Evolutionary conservation across 2,888 invertebrate genomes (phyloP), one percentile per base, ranked within the genome.

Genomic region (Hetaerina titia): DNA sequence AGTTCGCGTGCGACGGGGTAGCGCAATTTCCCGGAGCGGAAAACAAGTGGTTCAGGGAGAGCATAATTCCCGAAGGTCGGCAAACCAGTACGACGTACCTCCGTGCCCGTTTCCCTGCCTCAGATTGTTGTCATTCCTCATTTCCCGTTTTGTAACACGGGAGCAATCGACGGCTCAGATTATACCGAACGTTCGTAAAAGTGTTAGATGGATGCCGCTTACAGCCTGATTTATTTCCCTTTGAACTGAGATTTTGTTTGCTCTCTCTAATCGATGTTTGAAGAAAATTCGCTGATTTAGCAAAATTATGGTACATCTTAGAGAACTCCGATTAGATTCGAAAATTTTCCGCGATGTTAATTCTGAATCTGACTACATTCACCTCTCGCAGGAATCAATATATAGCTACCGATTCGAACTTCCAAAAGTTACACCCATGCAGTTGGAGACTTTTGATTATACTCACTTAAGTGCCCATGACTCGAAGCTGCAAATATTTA

Each of bases 41-140:
- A 81, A 81, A 81, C 81, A 81, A 81, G 81, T 81, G 81, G 81
- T 81, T 81, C 81, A 22, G 31, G 81, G 22, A 25, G 81, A 9
- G 81, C 81, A 31, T 81, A 25, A 81, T 81, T 25, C 15, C 81
- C 81, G 81, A 81, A 81, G 81, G 81, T 81, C 81, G 81, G 81
- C 81, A 81, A 31, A 81, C 31, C 15, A 4, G 25, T 13, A 22
- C 81, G 31, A 22, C 81, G 81, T 25, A 25, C 9, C 81, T 69
- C 69, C 69, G 69, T n/a, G 69, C 8, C 69, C 69, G n/a, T 69
- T 69, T n/a, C 31, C 81, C 13, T 31, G 25, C 31, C 81, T 45
- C 45, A 45, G 25, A 81, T 81, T 81, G 45, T 45, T 45, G 81
- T 15, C 25, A 81, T 81, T 31, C 81, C 81, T 31, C 17, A 60